Evolutionary conservation across 2,113 vertebrate species (phyloP).

Genomic region (Orycteropus afer): DNA sequence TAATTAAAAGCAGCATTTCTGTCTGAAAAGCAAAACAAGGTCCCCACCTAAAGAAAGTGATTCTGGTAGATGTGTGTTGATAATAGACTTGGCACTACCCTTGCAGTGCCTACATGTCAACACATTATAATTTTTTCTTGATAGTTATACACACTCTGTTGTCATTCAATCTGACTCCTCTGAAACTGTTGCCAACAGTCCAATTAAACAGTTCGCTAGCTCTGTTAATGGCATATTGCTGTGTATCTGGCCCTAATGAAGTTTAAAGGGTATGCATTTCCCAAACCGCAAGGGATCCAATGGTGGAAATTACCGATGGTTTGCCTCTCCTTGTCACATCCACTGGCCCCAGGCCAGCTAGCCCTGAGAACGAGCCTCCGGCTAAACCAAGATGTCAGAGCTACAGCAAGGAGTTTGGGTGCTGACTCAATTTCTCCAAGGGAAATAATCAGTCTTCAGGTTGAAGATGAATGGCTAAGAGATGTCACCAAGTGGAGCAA

Average conservation of each 20-base stretch:
- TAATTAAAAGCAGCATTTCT: conserved; percentile 63
- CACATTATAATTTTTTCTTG: conserved; percentile 32
- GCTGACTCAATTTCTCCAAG: not conserved
- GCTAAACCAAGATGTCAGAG: not conserved
- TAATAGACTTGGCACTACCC: conserved; percentile 30
- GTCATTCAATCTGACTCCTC: conserved; percentile 66
- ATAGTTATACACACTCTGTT: conserved; percentile 26
- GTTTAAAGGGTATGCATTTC: not conserved
- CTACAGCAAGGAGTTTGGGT: not conserved
- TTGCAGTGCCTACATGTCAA: not conserved
- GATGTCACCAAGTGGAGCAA: not conserved
- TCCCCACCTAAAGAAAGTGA: conserved; percentile 23
- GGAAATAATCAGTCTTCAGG: not conserved
- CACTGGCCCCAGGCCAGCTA: not conserved
- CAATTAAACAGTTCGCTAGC: conserved; percentile 71
- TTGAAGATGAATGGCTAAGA: not conserved
- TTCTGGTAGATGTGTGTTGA: not conserved
- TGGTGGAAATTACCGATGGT: not conserved
- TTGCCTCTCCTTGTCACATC: not conserved
- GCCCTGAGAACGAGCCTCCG: not conserved
- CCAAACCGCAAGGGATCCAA: not conserved
- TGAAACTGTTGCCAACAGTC: conserved; percentile 58
- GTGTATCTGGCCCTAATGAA: conserved; percentile 28
- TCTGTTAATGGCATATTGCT: conserved; percentile 28
- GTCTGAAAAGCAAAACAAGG: conserved; percentile 50